Evolutionary conservation across 2,113 vertebrate genomes (phyloP), one percentile per base, ranked within the genome.

Genomic region (Nibea albiflora): DNA sequence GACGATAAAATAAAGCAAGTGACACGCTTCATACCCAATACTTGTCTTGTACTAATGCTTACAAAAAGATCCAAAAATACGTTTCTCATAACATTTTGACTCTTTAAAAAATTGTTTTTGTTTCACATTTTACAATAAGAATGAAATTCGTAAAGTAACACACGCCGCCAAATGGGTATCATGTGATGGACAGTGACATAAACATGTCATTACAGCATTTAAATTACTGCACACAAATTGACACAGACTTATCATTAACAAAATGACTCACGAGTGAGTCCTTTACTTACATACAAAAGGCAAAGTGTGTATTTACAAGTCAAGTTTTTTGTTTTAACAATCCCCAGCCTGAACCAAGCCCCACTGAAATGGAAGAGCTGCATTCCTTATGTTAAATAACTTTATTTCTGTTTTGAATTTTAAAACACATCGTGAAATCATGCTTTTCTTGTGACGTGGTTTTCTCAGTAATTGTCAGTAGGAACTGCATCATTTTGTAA

Each of bases 151-250:
- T 42, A 71, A 19, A 63, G 31, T 11, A 73, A 52, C 47, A 63
- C 39, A 56, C 24, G 24, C 81, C 82, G 52, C 75, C 68, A 77
- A 80, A 39, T 62, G 28, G 15, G 28, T 28, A 78, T 90, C 53
- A 78, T 71, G 26, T 78, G 70, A 78, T 67, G 62, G 61, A 77
- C 66, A 76, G 73, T 78, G 70, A 78, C 62, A 88, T 77, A 85
- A 90, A 83, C 83, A 75, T 90, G 80, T 73, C 39, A 90, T 92
- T 90, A 90, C 44, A 66, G 77, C 28, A 66, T 68, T 81, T 63
- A 76, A 72, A 81, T 24, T 54, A 44, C 77, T 15, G 61, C 64
- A 84, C 77, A 86, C 82, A 86, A 80, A 80, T 46, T 49, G 12
- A 80, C 73, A 70, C 54, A 87, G 60, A 72, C 67, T 75, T 85